Evolutionary conservation across 2,113 vertebrate species (phyloP), one percentile per base, ranked within the genome.

Genomic region (Pedetes capensis): DNA sequence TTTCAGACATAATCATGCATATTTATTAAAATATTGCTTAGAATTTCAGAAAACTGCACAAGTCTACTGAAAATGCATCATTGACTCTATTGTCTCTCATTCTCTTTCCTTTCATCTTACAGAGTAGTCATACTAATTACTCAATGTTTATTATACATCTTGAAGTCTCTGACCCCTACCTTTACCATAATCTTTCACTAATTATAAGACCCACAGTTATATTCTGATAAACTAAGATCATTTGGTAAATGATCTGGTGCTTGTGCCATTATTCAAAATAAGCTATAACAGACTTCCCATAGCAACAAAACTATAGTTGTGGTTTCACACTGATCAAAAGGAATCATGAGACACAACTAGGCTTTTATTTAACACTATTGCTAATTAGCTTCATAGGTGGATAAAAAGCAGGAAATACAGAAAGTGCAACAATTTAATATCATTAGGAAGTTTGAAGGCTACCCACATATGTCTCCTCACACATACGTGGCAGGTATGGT

Each of bases 381-480:
- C 83, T 87, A 89, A 29, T 83, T 92, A 44, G 8, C 29, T 63
- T 82, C 9, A 68, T 57, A 89, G 37, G 92, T 74, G 44, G 84
- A 81, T 39, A 47, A 27, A 85, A 72, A 49, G 16, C 11, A 63
- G 71, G 39, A 34, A 72, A 72, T 34, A 61, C 0, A 68, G 74
- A 29, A 72, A 74, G 3, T 78, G 18, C 4, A 78, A 5, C 9
- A 63, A 49, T 49, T 88, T 91, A 8, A 37, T 75, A 8, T 87
- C 51, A 90, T 87, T 84, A 80, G 11, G 11, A 78, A 10, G 29
- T 18, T 63, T 59, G 74, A 74, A 3, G 61, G 32, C 1, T 81
- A 68, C 2, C 1, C 5, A 13, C 23, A 75, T n/a, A 42, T 53
- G 16, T 17, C 37, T 83, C 34, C 12, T 63, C 23, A 80, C 2